Percentiles rank a stretch among this genome's conserved stretches.
phyloP scores from a whole-genome alignment of 2,797 vertebrate genomes.

The Coregonus ussuriensis region DNA sequence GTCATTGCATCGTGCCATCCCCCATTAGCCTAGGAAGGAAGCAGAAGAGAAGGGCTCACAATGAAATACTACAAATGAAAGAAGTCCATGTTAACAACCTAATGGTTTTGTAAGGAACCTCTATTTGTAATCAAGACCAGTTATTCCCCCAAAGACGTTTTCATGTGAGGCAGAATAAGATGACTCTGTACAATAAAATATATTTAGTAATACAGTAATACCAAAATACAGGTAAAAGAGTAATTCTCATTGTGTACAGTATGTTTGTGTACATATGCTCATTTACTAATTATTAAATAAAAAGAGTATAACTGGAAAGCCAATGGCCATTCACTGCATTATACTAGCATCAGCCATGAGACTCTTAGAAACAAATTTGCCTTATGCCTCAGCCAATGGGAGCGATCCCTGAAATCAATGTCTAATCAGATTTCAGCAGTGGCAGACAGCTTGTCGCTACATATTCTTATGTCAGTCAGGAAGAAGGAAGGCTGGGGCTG shows the following conservation, averaged over 20 bases:
- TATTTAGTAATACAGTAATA: neutral
- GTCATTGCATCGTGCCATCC: constrained; percentile 97
- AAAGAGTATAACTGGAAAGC: constrained; percentile 15
- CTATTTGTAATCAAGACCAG: neutral
- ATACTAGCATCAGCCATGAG: constrained; percentile 73
- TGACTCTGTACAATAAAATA: constrained; percentile 2
- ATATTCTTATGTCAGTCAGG: constrained; percentile 96
- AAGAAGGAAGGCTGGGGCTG: constrained; percentile 79
- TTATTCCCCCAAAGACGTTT: neutral
- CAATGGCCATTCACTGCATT: constrained; percentile 47
- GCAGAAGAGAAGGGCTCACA: constrained; percentile 51
- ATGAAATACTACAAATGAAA: constrained; percentile 26
- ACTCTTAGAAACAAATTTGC: constrained; percentile 79
- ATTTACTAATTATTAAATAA: constrained; percentile 37
- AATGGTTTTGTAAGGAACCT: neutral
- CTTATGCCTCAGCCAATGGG: constrained; percentile 83
- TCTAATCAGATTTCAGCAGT: constrained; percentile 92
- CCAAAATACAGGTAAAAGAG: neutral
- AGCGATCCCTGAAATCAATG: constrained; percentile 87
- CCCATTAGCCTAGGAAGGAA: constrained; percentile 88
- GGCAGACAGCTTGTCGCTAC: constrained; percentile 88
- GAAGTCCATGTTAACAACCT: neutral
- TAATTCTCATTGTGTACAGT: constrained; percentile 14
- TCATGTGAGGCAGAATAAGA: neutral
- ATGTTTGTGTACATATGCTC: constrained; percentile 9